Conservation (phyloP, 2,113 vertebrate species). For the Stercorarius parasiticus region DNA sequence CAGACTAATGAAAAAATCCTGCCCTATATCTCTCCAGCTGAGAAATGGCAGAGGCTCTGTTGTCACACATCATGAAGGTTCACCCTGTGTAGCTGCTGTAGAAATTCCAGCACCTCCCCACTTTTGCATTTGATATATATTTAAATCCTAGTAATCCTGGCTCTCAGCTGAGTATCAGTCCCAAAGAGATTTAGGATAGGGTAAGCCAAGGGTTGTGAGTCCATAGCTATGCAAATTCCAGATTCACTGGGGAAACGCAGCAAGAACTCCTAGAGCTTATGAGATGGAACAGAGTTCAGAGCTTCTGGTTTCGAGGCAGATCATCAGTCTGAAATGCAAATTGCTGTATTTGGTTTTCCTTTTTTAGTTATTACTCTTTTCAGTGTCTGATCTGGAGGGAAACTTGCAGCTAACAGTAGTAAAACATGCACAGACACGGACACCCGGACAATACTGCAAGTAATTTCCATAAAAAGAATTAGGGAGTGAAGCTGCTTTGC, state of each 20-base stretch:
- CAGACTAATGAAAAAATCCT: constrained; percentile 21
- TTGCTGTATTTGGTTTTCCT: constrained; percentile 17
- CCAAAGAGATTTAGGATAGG: constrained; percentile 25
- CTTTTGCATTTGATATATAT: constrained; percentile 42
- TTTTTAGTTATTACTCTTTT: constrained; percentile 27
- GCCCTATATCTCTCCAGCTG: background rate
- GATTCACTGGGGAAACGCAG: background rate
- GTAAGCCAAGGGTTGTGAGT: constrained; percentile 52
- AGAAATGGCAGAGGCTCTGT: constrained; percentile 13
- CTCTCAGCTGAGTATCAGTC: constrained; percentile 50
- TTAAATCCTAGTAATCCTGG: constrained; percentile 50
- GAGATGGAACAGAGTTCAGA: constrained; percentile 46
- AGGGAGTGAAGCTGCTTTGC: constrained; percentile 7
- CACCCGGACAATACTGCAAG: background rate
- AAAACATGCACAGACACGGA: constrained; percentile 32
- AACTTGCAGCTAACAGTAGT: constrained; percentile 11
- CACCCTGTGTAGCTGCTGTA: background rate
- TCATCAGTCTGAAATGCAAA: constrained; percentile 50
- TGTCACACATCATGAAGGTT: constrained; percentile 7
- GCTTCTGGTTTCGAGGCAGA: constrained; percentile 34
- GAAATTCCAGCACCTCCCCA: constrained; percentile 23
- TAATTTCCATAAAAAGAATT: constrained; percentile 53
- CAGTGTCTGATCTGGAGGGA: background rate
- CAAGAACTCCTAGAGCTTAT: constrained; percentile 32
- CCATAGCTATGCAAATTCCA: constrained; percentile 61